Percentiles rank a stretch among this genome's conserved stretches.
Evolutionary conservation across 2,888 invertebrate species (phyloP).

Genomic region (Halictus quadricinctus): DNA sequence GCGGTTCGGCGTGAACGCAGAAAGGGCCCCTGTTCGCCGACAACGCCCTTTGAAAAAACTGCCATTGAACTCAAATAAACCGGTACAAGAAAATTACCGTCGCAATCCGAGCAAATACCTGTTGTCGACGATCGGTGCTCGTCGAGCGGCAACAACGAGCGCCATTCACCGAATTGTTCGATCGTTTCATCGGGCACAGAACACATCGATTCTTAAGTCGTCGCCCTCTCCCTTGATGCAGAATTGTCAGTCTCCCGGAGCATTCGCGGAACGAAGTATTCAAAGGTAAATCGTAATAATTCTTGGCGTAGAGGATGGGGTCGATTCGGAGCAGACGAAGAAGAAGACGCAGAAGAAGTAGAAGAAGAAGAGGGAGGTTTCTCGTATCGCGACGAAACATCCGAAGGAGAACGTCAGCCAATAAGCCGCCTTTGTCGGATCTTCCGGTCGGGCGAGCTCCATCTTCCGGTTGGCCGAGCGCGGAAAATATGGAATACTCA

Average conservation of each 20-base stretch:
- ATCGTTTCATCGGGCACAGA: neutral
- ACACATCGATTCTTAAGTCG: neutral
- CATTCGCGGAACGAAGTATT: conserved; percentile 38
- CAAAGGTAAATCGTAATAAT: conserved; percentile 67
- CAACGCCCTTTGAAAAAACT: neutral
- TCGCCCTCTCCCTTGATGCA: neutral
- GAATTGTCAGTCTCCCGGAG: conserved; percentile 4
- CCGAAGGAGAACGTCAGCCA: conserved; percentile 73
- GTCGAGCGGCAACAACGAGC: neutral
- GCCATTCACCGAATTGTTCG: neutral
- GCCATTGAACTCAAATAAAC: neutral
- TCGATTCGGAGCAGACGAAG: neutral
- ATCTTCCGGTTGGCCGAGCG: conserved; percentile 77
- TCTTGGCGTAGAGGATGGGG: conserved; percentile 36
- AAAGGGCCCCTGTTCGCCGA: neutral
- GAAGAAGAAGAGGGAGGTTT: neutral
- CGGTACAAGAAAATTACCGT: neutral
- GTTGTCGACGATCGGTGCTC: neutral
- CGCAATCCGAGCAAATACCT: neutral
- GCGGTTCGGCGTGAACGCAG: neutral
- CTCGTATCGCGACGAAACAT: conserved; percentile 59
- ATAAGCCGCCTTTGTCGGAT: conserved; percentile 80
- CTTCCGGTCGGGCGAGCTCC: conserved; percentile 75
- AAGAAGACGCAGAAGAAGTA: neutral
- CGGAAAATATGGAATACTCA: conserved; percentile 79